Conservation (phyloP, 2,797 vertebrate species). For the Falco cherrug region DNA sequence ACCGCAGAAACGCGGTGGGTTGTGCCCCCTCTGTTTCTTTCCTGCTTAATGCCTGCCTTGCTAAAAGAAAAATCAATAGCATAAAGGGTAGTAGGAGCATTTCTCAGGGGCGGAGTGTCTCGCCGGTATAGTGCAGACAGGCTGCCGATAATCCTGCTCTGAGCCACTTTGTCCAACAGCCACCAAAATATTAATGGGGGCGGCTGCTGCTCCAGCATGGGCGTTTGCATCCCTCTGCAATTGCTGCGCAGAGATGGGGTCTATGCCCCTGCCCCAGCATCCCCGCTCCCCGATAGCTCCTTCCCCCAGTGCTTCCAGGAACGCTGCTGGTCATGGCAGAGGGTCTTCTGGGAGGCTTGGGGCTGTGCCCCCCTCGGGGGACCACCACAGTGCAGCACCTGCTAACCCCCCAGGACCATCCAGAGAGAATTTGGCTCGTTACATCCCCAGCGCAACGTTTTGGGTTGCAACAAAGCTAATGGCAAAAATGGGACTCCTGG, state of each 20-base stretch:
- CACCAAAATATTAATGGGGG: background rate
- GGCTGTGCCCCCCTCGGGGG: background rate
- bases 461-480: background rate
- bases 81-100: background rate
- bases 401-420: background rate
- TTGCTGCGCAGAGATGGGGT: background rate
- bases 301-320: background rate
- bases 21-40: background rate
- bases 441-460: background rate
- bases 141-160: background rate
- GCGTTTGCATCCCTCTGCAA: background rate
- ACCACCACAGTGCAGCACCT: accelerated
- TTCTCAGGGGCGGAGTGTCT: background rate
- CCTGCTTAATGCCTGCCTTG: background rate
- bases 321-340: background rate
- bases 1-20: background rate
- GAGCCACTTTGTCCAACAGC: background rate
- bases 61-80: constrained; percentile 9
- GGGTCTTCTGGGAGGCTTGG: background rate
- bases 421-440: background rate
- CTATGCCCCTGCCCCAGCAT: background rate
- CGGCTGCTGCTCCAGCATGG: background rate
- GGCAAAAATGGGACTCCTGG: background rate
- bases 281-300: background rate
- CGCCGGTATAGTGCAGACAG: background rate